Evolutionary conservation across 2,888 invertebrate species (phyloP), one percentile per base, ranked within the genome.

Genomic region (Bombylius discolor): DNA sequence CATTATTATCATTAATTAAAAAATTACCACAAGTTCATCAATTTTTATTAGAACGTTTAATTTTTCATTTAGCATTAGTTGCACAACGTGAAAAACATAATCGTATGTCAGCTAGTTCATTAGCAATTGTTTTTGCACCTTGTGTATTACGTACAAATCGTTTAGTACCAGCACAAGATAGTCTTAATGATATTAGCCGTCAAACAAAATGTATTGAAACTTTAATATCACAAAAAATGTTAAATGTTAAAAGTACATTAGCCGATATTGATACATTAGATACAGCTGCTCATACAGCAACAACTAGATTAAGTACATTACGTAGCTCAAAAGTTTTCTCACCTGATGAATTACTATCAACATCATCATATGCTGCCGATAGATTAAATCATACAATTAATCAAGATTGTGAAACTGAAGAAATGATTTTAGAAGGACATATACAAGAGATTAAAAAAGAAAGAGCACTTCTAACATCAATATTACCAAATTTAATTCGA

Each of bases 81-180:
- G 92, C 93, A 0, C 76, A 86, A 39, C 85, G 89, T 65, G 93
- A 94, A 73, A 81, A 86, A 61, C 86, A 85, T 61, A 96, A 95
- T 75, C 78, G 91, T 63, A 96, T 96, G 96, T 89, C 89, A 56
- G 83, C 93, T 1, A 88, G 89, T 68, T 89, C 91, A 53, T 75
- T 96, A 62, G 92, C 95, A 53, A 93, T 95, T 64, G 92, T 96
- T 61, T 96, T 95, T 76, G 94, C 94, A 48, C 95, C 96, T 51
- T 95, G 95, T 74, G 88, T 96, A 59, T 78, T 96, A 62, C 81
- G 94, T 65, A 90, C 93, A 61, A 89, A 89, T 74, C 86, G 90
- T 71, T 76, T 83, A 60, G 82, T 92, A 63, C 91, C 91, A 49
- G 95, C 94, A 53, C 94, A 95, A 75, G 92, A 91, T 72, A 89